Conservation (phyloP, 2,113 vertebrate species). For the Amblyopsis rosae region DNA sequence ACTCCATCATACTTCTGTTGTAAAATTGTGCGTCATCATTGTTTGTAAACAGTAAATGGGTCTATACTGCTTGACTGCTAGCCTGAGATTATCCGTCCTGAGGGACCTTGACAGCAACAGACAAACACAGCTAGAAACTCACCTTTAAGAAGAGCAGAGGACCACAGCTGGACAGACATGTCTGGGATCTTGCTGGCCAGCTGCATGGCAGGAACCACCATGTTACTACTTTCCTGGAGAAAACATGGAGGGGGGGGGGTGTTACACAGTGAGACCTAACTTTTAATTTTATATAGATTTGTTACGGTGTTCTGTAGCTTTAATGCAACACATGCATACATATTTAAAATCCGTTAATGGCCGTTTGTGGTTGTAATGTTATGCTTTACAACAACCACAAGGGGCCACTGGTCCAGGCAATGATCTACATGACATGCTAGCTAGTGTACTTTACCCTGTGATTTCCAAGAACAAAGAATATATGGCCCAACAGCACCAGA, state of each 20-base stretch:
- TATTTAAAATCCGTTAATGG: neutral
- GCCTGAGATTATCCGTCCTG: neutral
- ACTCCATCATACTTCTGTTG: too few species aligned
- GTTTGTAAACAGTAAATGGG: too few species aligned
- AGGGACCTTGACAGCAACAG: neutral
- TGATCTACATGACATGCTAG: too few species aligned
- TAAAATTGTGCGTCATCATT: too few species aligned
- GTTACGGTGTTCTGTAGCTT: neutral
- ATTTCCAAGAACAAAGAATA: slow-evolving; percentile 97
- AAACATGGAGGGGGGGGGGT: too few species aligned
- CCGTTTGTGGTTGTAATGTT: too few species aligned
- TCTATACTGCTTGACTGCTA: neutral
- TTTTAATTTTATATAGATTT: too few species aligned
- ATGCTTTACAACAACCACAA: too few species aligned
- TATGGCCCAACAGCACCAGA: slow-evolving; percentile 94
- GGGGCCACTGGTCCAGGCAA: too few species aligned
- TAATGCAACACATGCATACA: neutral
- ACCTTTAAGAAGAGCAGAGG: slow-evolving; percentile 94
- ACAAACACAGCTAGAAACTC: neutral
- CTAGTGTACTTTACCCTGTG: slow-evolving; percentile 83
- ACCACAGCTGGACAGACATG: slow-evolving; percentile 99
- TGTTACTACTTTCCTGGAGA: slow-evolving; percentile 94
- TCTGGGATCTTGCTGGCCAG: slow-evolving; percentile 98
- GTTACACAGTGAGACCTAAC: neutral
- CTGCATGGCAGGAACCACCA: slow-evolving; percentile 99